Conservation (phyloP, 2,888 invertebrate genomes). For the Macropis europaea region DNA sequence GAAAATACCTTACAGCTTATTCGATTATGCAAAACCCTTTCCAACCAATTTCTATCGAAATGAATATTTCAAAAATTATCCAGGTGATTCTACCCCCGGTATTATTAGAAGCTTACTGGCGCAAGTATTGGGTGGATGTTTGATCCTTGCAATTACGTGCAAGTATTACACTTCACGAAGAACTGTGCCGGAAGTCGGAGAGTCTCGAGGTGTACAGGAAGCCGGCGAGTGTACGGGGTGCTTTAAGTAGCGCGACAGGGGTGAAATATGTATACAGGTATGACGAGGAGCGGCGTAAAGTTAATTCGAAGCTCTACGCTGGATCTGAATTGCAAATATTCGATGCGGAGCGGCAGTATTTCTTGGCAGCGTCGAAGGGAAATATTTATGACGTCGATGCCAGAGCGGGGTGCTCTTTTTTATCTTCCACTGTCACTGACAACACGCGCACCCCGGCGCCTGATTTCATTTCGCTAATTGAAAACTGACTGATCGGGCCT, state of each 20-base stretch:
- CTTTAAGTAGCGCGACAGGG: neutral
- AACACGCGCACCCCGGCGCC: neutral
- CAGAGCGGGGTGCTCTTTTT: neutral
- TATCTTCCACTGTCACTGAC: neutral
- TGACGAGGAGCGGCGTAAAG: slow-evolving; percentile 1
- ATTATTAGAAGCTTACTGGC: too few relatives aligned
- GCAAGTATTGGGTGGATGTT: too few relatives aligned
- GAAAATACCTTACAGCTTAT: too few relatives aligned
- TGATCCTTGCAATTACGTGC: too few relatives aligned
- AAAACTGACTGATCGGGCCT: slow-evolving; percentile 19
- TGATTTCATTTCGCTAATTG: slow-evolving; percentile 47
- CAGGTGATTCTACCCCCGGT: too few relatives aligned
- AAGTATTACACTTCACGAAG: too few relatives aligned
- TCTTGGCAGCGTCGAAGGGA: slow-evolving; percentile 13
- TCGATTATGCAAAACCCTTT: too few relatives aligned
- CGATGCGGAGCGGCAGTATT: slow-evolving; percentile 12
- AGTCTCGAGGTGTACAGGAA: neutral
- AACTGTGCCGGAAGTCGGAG: too few relatives aligned
- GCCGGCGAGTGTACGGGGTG: neutral
- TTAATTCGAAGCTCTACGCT: slow-evolving; percentile 18
- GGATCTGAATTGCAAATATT: slow-evolving; percentile 45
- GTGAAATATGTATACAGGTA: slow-evolving; percentile 37
- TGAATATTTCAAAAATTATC: too few relatives aligned
- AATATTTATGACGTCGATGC: slow-evolving; percentile 34
- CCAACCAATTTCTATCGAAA: too few relatives aligned